phyloP scores from a whole-genome alignment of 2,113 vertebrate genomes.

The Oryzias melastigma region DNA sequence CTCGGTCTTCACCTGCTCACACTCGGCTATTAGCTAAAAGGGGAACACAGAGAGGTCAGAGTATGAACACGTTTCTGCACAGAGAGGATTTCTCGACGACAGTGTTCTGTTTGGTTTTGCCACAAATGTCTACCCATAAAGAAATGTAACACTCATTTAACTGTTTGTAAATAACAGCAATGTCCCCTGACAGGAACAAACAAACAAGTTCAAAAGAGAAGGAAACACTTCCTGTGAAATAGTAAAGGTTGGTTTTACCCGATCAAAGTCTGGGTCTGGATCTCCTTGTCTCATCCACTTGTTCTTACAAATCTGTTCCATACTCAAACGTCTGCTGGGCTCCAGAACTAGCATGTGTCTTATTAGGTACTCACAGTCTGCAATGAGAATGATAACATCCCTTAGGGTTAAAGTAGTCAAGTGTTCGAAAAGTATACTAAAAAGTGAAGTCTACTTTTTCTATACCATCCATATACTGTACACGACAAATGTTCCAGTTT shows the following conservation, averaged over 20 bases:
- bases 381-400: slow-evolving; percentile 12
- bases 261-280: slow-evolving; percentile 89
- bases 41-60: neutral
- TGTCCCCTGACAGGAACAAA: neutral
- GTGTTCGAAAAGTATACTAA: too few relatives aligned
- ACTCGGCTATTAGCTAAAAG: slow-evolving; percentile 90
- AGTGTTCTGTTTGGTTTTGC: too few relatives aligned
- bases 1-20: slow-evolving; percentile 92
- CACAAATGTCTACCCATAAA: too few relatives aligned
- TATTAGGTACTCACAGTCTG: slow-evolving; percentile 98
- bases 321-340: slow-evolving; percentile 89
- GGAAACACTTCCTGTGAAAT: neutral
- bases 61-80: too few relatives aligned
- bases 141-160: too few relatives aligned
- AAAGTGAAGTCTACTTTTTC: too few relatives aligned
- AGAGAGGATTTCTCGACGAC: neutral
- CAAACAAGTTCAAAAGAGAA: neutral
- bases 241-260: slow-evolving; percentile 77
- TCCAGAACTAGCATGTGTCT: slow-evolving; percentile 98
- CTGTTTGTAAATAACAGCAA: neutral
- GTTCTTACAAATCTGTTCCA: slow-evolving; percentile 99
- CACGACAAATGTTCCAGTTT: too few relatives aligned
- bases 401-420: too few relatives aligned
- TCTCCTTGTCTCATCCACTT: slow-evolving; percentile 99
- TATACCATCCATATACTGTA: too few relatives aligned